phyloP scores from a whole-genome alignment of 2,888 invertebrate genomes.

The Sphaerophoria taeniata region DNA sequence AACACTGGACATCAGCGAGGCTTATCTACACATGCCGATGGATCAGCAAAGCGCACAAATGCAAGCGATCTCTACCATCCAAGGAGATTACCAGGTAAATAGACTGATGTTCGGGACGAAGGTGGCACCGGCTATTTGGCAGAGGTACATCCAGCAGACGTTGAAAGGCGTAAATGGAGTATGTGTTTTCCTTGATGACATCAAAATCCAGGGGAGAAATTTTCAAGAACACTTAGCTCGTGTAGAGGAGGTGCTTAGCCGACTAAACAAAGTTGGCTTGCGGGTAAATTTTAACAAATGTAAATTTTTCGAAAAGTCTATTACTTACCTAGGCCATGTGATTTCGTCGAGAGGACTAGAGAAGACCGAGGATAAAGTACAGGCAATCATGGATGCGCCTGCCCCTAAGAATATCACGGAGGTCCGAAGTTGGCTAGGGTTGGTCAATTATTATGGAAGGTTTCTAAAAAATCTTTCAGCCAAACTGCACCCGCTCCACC shows the following conservation, averaged over 20 bases:
- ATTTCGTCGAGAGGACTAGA: constrained; percentile 76
- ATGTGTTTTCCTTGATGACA: constrained; percentile 40
- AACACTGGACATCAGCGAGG: constrained; percentile 45
- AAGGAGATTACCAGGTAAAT: constrained; percentile 34
- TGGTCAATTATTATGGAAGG: constrained; percentile 49
- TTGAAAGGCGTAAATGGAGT: constrained; percentile 23
- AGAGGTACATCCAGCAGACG: constrained; percentile 33
- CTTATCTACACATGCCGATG: constrained; percentile 46
- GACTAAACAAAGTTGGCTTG: constrained; percentile 60
- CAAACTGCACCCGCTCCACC: constrained; percentile 39
- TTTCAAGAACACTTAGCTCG: constrained; percentile 22
- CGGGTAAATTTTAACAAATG: constrained; percentile 75
- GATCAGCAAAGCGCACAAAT: constrained; percentile 26
- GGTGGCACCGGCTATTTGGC: constrained; percentile 49
- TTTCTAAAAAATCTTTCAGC: constrained; percentile 38
- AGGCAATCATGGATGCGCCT: constrained; percentile 75
- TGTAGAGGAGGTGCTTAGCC: constrained; percentile 13
- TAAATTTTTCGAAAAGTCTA: constrained; percentile 74
- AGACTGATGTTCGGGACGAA: constrained; percentile 39
- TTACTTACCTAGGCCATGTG: constrained; percentile 76
- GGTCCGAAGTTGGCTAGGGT: constrained; percentile 50
- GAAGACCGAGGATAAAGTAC: constrained; percentile 75
- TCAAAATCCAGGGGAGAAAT: constrained; percentile 31
- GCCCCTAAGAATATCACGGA: constrained; percentile 71
- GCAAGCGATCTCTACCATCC: constrained; percentile 36